Percentiles rank a stretch among this genome's conserved stretches.
These are phyloP conservation scores for Canis aureus DNA, from an alignment of 2,113 vertebrate genomes.

Conservation along the genomic window DNA sequence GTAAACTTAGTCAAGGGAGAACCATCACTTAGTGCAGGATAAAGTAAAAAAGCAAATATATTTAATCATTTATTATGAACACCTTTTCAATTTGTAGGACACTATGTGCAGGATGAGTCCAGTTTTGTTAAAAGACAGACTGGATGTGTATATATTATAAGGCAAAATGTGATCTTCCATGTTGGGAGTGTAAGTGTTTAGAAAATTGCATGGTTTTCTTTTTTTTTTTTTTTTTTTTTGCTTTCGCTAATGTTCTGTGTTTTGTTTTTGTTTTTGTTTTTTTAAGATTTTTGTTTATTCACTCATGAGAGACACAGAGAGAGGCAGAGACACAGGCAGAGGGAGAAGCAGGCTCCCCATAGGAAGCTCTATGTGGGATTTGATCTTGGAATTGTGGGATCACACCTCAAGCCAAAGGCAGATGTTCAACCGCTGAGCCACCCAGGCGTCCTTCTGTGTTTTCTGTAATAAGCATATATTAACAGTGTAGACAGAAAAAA, in stretches of 20 bases:
- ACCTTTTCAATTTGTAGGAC: not conserved
- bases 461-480: not conserved
- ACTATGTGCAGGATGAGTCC: not conserved
- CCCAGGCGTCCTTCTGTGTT: not conserved
- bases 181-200: not conserved
- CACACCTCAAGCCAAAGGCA: no score
- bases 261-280: not conserved
- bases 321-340: no score
- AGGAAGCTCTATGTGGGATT: no score
- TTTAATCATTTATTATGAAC: not conserved
- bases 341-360: no score
- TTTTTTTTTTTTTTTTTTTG: not conserved
- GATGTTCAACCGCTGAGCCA: no score
- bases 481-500: not conserved
- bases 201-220: not conserved
- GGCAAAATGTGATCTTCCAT: not conserved
- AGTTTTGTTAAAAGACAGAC: not conserved
- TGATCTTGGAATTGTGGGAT: no score
- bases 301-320: no score
- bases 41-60: not conserved
- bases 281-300: no score
- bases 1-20: not conserved
- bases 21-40: not conserved
- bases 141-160: not conserved
- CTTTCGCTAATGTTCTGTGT: not conserved